phyloP scores from a whole-genome alignment of 1,140 invertebrate genomes.

The Trachymyrmex septentrionalis region DNA sequence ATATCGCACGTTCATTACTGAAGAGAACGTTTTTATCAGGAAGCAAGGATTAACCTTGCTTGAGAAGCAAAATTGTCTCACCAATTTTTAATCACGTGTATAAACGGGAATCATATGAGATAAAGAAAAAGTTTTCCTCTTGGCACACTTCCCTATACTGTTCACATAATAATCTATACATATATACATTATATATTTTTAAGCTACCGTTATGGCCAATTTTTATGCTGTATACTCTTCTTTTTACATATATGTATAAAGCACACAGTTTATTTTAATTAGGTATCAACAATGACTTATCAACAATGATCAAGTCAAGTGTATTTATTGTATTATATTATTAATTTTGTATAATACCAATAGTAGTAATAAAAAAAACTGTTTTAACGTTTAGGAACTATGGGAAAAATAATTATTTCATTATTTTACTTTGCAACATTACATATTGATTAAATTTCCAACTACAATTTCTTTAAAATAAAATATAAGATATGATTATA shows the following conservation, averaged over 20 bases:
- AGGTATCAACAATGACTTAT: not conserved
- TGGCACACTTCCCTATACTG: constrained; percentile 18
- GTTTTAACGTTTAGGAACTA: not conserved
- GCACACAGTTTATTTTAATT: not conserved
- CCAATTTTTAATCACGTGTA: not conserved
- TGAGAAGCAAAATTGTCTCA: not conserved
- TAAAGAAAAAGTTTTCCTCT: constrained; percentile 11
- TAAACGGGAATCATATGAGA: not conserved
- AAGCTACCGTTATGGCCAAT: not conserved
- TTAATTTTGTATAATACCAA: no score
- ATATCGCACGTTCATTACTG: constrained; percentile 10
- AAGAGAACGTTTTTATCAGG: not conserved
- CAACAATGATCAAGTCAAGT: no score
- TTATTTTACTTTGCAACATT: not conserved
- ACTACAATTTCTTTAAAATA: not conserved
- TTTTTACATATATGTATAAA: not conserved
- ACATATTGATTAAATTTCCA: not conserved
- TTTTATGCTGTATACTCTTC: constrained; percentile 5
- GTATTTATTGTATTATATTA: no score
- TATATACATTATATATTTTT: constrained; percentile 36
- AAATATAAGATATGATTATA: not conserved
- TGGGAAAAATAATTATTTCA: not conserved
- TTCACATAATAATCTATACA: constrained; percentile 1
- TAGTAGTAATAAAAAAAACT: not conserved
- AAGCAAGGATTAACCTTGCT: constrained; percentile 19